Conservation (phyloP, 2,797 vertebrate genomes). For the Psittacula derbiana region DNA sequence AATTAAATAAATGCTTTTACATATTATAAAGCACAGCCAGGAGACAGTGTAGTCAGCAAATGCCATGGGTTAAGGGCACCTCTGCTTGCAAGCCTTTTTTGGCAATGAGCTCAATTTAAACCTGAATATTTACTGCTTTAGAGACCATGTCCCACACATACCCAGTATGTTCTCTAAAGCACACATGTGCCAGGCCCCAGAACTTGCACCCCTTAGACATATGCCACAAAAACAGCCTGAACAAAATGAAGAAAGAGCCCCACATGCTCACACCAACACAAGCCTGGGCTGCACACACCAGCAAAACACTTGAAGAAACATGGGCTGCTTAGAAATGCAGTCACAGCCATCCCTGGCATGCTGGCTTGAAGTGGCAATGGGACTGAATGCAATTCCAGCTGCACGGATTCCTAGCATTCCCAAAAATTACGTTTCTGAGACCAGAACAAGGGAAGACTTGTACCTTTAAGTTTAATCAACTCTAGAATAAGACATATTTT, state of each 20-base stretch:
- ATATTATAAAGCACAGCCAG: background rate
- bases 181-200: rapidly evolving
- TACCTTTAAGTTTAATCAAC: background rate
- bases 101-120: background rate
- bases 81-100: background rate
- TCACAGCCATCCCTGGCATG: background rate
- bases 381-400: background rate
- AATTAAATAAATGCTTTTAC: background rate
- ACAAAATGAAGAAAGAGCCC: background rate
- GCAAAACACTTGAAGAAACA: background rate
- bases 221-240: background rate
- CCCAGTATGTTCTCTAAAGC: background rate
- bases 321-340: background rate
- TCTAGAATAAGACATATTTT: background rate
- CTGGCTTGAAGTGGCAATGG: background rate
- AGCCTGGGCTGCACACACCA: background rate
- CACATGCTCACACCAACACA: rapidly evolving
- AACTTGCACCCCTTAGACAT: background rate
- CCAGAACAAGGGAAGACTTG: background rate
- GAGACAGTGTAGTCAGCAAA: background rate
- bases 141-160: background rate
- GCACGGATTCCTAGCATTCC: background rate
- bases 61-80: background rate
- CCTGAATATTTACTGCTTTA: background rate
- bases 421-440: background rate